phyloP scores from a whole-genome alignment of 64 coral and sea anemone species.

The Montipora cactus region DNA sequence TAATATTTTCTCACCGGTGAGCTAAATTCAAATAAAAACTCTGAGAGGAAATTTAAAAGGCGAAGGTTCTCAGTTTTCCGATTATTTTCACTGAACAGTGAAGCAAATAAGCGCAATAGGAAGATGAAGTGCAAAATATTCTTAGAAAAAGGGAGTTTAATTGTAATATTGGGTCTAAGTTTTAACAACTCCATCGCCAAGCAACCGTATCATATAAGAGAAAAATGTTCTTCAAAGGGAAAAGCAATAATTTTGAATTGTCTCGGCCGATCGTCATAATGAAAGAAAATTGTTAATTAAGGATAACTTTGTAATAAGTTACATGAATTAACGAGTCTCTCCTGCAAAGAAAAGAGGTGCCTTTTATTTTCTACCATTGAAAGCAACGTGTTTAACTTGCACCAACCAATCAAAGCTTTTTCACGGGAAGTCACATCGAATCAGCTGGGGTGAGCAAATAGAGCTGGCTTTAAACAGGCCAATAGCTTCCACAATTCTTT shows the following conservation, averaged over 20 bases:
- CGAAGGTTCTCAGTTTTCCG: too few species aligned
- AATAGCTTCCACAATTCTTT: background rate
- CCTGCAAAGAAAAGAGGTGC: slow-evolving; percentile 32
- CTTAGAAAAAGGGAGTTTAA: too few species aligned
- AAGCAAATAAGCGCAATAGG: too few species aligned
- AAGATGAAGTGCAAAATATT: too few species aligned
- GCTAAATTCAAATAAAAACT: background rate
- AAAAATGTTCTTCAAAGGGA: slow-evolving; percentile 32
- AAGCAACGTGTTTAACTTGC: slow-evolving; percentile 36
- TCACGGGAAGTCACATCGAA: background rate
- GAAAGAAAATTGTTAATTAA: slow-evolving; percentile 56
- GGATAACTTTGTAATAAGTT: slow-evolving; percentile 35
- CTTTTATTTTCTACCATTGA: slow-evolving; percentile 32
- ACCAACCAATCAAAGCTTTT: slow-evolving; percentile 6
- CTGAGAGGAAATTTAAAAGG: background rate
- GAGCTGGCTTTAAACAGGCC: background rate
- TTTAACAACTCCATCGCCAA: background rate
- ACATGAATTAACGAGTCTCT: slow-evolving; percentile 52
- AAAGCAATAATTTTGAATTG: background rate
- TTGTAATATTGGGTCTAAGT: background rate
- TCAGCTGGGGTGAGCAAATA: slow-evolving; percentile 7
- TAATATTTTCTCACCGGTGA: background rate
- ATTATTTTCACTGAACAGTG: too few species aligned
- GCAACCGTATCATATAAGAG: background rate
- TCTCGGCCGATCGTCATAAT: slow-evolving; percentile 17